These are phyloP conservation scores for Phaedon cochleariae DNA, from an alignment of 2,888 invertebrate species.

Conservation along the genomic window DNA sequence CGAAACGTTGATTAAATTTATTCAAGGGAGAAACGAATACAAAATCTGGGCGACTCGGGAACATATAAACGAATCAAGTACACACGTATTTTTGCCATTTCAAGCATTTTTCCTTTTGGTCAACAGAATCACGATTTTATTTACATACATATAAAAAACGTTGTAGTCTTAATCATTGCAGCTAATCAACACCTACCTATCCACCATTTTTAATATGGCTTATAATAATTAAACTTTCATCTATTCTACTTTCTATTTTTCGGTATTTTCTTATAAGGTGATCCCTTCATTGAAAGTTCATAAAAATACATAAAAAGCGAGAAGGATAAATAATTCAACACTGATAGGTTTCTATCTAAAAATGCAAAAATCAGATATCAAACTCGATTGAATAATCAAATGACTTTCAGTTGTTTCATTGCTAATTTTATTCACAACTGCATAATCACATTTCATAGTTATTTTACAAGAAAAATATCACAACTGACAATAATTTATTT, in stretches of 20 bases:
- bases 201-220: no score
- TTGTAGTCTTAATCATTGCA: conserved; percentile 35
- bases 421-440: conserved; percentile 41
- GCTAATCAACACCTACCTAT: conserved; percentile 36
- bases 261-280: conserved; percentile 26
- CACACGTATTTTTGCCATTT: not conserved
- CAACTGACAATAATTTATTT: conserved; percentile 23
- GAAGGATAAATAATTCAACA: conserved; percentile 24
- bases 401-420: conserved; percentile 12
- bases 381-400: not conserved
- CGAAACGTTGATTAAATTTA: conserved; percentile 37
- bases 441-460: conserved; percentile 38
- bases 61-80: not conserved
- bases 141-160: conserved; percentile 40
- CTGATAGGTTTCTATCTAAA: conserved; percentile 30
- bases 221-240: conserved; percentile 37
- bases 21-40: conserved; percentile 37
- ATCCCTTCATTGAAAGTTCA: conserved; percentile 15
- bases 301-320: conserved; percentile 35
- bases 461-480: conserved; percentile 37
- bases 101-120: conserved; percentile 17
- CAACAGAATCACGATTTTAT: conserved; percentile 28
- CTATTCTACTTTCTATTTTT: conserved; percentile 37
- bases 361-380: conserved; percentile 18
- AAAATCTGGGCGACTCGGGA: conserved; percentile 20